Evolutionary conservation across 2,888 invertebrate genomes (phyloP), one percentile per base, ranked within the genome.

Genomic region (Hybos culiciformis): DNA sequence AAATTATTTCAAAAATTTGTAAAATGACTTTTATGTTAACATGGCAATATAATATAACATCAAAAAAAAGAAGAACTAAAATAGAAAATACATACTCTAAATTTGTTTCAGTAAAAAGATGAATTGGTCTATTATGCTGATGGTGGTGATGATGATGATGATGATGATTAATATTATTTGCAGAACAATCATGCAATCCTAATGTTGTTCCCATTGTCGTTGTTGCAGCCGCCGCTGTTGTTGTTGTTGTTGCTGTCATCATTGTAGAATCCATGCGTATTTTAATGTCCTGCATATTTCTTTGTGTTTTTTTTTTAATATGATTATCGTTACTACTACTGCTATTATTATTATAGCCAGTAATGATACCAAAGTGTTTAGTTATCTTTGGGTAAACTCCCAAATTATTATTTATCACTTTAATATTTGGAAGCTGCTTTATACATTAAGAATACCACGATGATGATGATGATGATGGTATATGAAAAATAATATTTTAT

Each of bases 51-150:
- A n/a, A n/a, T n/a, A 4, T 26, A 12, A 31, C 12, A 31, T 14
- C 31, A 15, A 32, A 32, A 32, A 32, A 17, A 17, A 32, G 6
- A 5, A 21, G 21, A 36, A n/a, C 29, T 29, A n/a, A n/a, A 36
- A n/a, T 14, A n/a, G 14, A 21, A 39, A 33, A 17, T 53, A 62
- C 63, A 62, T 56, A 63, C 62, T 61, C 63, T 50, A 61, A 54
- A 52, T 64, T 62, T 38, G 60, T 54, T 46, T 60, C 60, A 24
- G 53, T 54, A 50, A 63, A 62, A 32, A 62, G 55, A 50, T 63
- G 58, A 48, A 59, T 48, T 6, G 63, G 63, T 21, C 61, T 54
- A n/a, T 59, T 56, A 36, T 49, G 51, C 11, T 33, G 44, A 4
- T 56, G 53, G 55, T 49, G 46, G 8, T 39, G 45, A 37, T 40